These are phyloP conservation scores for Acrocephalus scirpaceus DNA, from an alignment of 2,797 vertebrate species.

Conservation along the genomic window DNA sequence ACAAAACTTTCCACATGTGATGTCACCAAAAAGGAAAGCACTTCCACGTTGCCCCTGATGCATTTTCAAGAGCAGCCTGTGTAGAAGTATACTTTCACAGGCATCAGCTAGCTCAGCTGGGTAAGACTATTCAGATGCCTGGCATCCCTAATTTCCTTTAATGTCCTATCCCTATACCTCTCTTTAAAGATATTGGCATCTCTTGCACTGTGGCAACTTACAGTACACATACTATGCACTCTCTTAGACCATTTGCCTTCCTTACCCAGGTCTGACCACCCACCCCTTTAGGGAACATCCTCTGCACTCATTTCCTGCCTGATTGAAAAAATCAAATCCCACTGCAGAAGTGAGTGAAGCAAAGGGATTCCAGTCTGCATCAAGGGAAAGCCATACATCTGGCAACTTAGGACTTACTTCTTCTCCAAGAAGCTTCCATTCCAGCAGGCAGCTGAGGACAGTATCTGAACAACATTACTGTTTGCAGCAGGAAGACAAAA, in stretches of 20 bases:
- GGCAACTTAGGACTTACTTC: slow-evolving; percentile 80
- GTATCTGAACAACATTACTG: slow-evolving; percentile 89
- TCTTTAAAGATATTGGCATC: neutral
- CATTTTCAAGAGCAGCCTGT: neutral
- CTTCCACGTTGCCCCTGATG: neutral
- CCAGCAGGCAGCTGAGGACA: slow-evolving; percentile 96
- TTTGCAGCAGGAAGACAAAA: slow-evolving; percentile 29
- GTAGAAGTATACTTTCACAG: neutral
- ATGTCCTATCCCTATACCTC: neutral
- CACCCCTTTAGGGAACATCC: neutral
- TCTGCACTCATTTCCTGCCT: neutral
- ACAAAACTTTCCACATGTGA: neutral
- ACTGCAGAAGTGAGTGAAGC: neutral
- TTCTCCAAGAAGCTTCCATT: slow-evolving; percentile 98
- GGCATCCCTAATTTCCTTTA: neutral
- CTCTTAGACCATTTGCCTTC: neutral
- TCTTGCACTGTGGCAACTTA: neutral
- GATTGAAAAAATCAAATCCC: neutral
- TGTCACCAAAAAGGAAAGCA: neutral
- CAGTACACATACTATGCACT: neutral
- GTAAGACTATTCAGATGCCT: neutral
- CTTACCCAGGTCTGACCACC: neutral
- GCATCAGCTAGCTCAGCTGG: neutral
- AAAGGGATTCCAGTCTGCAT: neutral
- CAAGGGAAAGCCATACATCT: neutral